phyloP scores from a whole-genome alignment of 2,113 vertebrate genomes.

The Eudyptes chrysolophus region DNA sequence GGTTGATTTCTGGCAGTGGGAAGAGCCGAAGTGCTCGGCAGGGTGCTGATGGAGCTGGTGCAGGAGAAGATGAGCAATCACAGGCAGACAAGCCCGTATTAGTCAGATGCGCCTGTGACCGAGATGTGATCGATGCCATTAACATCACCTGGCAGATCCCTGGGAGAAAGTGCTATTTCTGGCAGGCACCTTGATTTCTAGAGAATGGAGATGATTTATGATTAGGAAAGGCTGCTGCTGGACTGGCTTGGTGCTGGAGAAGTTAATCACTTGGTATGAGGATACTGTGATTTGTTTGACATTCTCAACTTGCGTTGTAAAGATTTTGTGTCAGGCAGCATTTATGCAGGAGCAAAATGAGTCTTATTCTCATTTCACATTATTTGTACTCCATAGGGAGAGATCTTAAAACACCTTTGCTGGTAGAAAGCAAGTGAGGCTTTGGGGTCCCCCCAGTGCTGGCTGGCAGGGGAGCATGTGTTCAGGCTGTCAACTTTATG shows the following conservation, averaged over 20 bases:
- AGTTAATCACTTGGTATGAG: not conserved
- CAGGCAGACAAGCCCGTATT: not conserved
- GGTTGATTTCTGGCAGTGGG: not conserved
- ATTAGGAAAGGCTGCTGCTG: not conserved
- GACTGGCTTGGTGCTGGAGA: not conserved
- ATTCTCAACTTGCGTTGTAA: not conserved
- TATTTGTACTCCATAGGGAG: not conserved
- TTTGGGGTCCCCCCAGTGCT: not conserved
- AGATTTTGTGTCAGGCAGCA: not conserved
- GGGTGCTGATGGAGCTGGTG: not conserved
- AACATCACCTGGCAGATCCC: not conserved
- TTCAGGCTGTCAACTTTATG: not conserved
- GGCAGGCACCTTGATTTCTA: not conserved
- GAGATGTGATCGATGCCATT: not conserved
- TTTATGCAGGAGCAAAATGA: not conserved
- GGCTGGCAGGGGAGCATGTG: not conserved
- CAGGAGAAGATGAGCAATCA: conserved; percentile 4
- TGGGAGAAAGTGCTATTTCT: not conserved
- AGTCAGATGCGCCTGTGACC: not conserved
- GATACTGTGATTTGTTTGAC: not conserved
- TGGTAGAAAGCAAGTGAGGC: not conserved
- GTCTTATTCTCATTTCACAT: not conserved
- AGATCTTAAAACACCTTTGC: not conserved
- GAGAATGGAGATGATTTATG: not conserved
- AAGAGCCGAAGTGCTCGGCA: not conserved